Evolutionary conservation across 2,113 vertebrate species (phyloP).

Genomic region (Sylvietta virens): DNA sequence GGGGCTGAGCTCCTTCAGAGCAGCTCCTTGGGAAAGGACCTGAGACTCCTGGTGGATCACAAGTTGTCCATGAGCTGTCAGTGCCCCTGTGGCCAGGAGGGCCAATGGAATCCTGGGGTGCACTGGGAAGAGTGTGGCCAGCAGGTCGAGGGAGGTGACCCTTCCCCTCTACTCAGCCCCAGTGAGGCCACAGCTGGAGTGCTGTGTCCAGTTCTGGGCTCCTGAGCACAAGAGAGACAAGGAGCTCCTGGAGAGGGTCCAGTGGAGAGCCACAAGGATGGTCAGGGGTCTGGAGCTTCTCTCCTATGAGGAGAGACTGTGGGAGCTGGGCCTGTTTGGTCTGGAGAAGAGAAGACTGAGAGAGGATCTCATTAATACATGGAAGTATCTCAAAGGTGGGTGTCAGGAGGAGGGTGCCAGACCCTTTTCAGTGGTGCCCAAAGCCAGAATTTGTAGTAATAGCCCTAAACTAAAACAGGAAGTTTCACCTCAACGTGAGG

Average conservation of each 20-base stretch:
- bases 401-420: not conserved
- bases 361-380: not conserved
- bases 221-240: not conserved
- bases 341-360: not conserved
- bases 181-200: not conserved
- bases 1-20: not conserved
- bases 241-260: not conserved
- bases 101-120: not conserved
- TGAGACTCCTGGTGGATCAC: not conserved
- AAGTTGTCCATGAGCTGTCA: not conserved
- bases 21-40: not conserved
- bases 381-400: not conserved
- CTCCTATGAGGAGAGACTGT: not conserved
- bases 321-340: not conserved
- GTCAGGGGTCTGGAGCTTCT: not conserved
- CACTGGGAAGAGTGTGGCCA: not conserved
- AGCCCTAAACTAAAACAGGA: not conserved
- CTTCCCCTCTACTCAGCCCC: not conserved
- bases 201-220: not conserved
- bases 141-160: not conserved
- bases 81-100: not conserved
- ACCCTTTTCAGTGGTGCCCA: not conserved
- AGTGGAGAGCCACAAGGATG: not conserved
- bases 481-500: rapidly evolving
- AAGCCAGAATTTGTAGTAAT: not conserved